These are phyloP conservation scores for Herminia tarsipennalis DNA, from an alignment of 2,888 invertebrate genomes.

Conservation along the genomic window DNA sequence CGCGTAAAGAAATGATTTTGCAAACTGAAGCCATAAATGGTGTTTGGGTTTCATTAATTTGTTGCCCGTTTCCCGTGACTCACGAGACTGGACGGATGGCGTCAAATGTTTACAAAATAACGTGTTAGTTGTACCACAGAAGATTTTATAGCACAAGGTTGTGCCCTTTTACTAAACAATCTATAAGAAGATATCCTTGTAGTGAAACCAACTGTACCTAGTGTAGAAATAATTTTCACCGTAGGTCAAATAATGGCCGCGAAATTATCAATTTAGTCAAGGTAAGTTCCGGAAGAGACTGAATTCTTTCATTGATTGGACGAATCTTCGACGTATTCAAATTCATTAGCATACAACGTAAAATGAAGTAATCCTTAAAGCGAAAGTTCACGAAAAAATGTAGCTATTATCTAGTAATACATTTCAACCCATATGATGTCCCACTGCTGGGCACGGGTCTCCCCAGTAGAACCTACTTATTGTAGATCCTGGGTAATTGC, in stretches of 20 bases:
- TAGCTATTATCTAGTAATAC: too few species aligned
- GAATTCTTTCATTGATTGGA: too few species aligned
- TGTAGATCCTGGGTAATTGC: too few species aligned
- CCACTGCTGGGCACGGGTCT: too few species aligned
- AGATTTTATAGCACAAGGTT: too few species aligned
- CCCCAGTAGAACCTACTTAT: too few species aligned
- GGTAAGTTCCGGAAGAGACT: neutral
- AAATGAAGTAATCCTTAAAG: neutral
- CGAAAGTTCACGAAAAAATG: too few species aligned
- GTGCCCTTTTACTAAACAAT: too few species aligned
- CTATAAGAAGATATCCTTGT: slow-evolving; percentile 18
- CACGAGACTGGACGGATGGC: slow-evolving; percentile 51
- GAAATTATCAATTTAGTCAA: slow-evolving; percentile 4
- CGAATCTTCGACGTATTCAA: neutral
- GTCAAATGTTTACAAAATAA: slow-evolving; percentile 52
- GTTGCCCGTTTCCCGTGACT: slow-evolving; percentile 53
- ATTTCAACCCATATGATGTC: too few species aligned
- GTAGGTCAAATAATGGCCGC: neutral
- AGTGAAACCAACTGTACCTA: slow-evolving; percentile 8
- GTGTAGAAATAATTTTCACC: neutral
- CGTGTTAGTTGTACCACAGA: slow-evolving; percentile 31
- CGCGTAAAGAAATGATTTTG: slow-evolving; percentile 25
- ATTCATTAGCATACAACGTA: neutral
- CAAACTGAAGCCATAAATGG: slow-evolving; percentile 60
- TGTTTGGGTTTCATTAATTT: slow-evolving; percentile 56